A percentile compares a stretch with the other conserved stretches of the same genome.
These are phyloP conservation scores for Theocolax elegans DNA, from an alignment of 1,140 invertebrate species.

Conservation along the genomic window DNA sequence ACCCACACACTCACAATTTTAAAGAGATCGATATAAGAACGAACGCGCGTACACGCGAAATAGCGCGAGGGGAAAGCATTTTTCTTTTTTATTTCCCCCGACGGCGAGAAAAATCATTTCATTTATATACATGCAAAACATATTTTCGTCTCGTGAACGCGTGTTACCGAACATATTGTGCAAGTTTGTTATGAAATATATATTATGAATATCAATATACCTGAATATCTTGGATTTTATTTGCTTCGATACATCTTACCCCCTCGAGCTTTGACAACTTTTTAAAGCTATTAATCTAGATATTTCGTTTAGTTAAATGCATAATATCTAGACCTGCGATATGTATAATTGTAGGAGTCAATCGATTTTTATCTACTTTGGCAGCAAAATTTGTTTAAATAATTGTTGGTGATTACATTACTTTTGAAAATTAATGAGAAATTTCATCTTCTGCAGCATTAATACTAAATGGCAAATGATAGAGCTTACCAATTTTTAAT, in stretches of 20 bases:
- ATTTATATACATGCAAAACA: conserved; percentile 27
- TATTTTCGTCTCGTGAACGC: conserved; percentile 35
- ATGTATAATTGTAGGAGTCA: too few species aligned
- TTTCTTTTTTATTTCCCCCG: conserved; percentile 19
- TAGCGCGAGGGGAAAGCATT: not conserved
- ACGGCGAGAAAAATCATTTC: conserved; percentile 36
- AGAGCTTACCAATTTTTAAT: too few species aligned
- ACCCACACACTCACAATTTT: too few species aligned
- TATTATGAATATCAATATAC: conserved; percentile 39
- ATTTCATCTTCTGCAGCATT: too few species aligned
- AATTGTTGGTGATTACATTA: too few species aligned
- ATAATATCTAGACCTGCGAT: too few species aligned
- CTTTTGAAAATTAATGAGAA: too few species aligned
- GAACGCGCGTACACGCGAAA: not conserved
- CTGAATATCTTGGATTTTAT: not conserved
- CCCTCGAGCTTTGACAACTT: not conserved
- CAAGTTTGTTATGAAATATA: conserved; percentile 55
- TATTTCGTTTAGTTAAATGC: not conserved
- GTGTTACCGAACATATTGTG: conserved; percentile 42
- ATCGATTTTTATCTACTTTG: too few species aligned
- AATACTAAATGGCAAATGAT: too few species aligned
- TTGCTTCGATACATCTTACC: not conserved
- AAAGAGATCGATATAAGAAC: not conserved
- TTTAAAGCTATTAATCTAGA: not conserved
- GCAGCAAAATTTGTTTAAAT: too few species aligned